phyloP scores from a whole-genome alignment of 2,888 invertebrate genomes.

The Tricholauxania praeusta region DNA sequence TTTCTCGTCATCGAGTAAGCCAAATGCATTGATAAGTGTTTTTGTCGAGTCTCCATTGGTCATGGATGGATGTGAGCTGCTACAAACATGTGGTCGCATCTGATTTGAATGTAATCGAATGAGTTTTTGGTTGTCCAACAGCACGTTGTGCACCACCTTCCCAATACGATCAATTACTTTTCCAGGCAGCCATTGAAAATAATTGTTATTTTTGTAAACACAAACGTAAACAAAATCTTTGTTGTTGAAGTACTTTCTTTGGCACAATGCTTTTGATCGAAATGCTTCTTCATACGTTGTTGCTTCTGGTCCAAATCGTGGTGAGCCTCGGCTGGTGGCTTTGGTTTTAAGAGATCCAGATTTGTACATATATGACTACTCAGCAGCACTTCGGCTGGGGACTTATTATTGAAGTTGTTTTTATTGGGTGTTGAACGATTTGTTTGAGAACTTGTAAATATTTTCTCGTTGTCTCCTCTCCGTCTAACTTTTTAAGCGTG shows the following conservation, averaged over 20 bases:
- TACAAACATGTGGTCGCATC: neutral
- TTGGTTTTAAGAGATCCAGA: slow-evolving; percentile 43
- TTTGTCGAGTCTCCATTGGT: neutral
- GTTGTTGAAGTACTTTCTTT: slow-evolving; percentile 4
- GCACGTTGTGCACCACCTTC: slow-evolving; percentile 11
- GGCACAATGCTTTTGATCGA: slow-evolving; percentile 10
- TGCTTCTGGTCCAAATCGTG: neutral
- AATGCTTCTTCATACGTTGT: slow-evolving; percentile 1
- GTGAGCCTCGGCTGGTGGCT: neutral
- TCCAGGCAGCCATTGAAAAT: neutral
- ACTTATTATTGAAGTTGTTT: slow-evolving; percentile 41
- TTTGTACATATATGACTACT: slow-evolving; percentile 42
- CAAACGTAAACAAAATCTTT: slow-evolving; percentile 4
- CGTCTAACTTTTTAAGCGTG: slow-evolving; percentile 41
- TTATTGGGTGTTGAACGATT: slow-evolving; percentile 47
- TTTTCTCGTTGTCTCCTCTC: slow-evolving; percentile 38
- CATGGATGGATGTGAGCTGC: too few species aligned
- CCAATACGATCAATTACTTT: slow-evolving; percentile 19
- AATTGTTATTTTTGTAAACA: neutral
- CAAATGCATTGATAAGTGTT: neutral
- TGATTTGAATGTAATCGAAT: neutral
- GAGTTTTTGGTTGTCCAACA: neutral
- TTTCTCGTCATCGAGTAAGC: neutral
- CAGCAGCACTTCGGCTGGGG: slow-evolving; percentile 45
- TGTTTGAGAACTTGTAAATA: slow-evolving; percentile 44